These are phyloP conservation scores for Rhorus exstirpatorius DNA, from an alignment of 2,888 invertebrate genomes.

Conservation along the genomic window DNA sequence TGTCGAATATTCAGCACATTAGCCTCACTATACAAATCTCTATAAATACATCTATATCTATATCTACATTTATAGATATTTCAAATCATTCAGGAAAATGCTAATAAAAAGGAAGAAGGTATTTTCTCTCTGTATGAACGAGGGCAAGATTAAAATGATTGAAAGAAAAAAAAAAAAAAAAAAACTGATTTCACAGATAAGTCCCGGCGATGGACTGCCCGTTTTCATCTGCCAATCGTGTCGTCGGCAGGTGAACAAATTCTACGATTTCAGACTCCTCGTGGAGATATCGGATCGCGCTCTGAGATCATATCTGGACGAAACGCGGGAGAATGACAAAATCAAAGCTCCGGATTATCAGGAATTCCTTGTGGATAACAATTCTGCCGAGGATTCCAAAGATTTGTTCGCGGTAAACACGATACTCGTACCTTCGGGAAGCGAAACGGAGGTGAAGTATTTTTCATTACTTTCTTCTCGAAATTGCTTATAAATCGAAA, in stretches of 20 bases:
- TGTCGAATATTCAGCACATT: too few relatives aligned
- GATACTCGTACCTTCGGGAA: constrained; percentile 67
- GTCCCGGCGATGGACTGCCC: constrained; percentile 77
- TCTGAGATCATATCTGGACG: constrained; percentile 74
- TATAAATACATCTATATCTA: too few relatives aligned
- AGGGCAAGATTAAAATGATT: not conserved
- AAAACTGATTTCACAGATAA: constrained; percentile 71
- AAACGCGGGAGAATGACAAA: constrained; percentile 29
- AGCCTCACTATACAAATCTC: too few relatives aligned
- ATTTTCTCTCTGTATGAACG: too few relatives aligned
- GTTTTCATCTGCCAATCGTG: constrained; percentile 76
- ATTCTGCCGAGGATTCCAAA: constrained; percentile 27
- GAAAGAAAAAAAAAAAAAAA: constrained; percentile 6
- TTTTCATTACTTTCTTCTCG: too few relatives aligned
- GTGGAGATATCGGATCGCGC: constrained; percentile 78
- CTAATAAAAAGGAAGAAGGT: too few relatives aligned
- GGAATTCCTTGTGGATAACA: constrained; percentile 48
- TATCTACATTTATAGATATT: too few relatives aligned
- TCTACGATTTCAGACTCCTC: constrained; percentile 77
- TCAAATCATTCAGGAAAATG: too few relatives aligned
- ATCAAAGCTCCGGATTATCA: constrained; percentile 32
- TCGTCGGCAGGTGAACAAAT: constrained; percentile 76
- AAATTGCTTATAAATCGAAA: too few relatives aligned
- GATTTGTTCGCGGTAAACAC: constrained; percentile 66
- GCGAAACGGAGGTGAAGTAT: constrained; percentile 63